Evolutionary conservation across 1,140 invertebrate genomes (phyloP), one percentile per base, ranked within the genome.

Genomic region (Halotydeus destructor): DNA sequence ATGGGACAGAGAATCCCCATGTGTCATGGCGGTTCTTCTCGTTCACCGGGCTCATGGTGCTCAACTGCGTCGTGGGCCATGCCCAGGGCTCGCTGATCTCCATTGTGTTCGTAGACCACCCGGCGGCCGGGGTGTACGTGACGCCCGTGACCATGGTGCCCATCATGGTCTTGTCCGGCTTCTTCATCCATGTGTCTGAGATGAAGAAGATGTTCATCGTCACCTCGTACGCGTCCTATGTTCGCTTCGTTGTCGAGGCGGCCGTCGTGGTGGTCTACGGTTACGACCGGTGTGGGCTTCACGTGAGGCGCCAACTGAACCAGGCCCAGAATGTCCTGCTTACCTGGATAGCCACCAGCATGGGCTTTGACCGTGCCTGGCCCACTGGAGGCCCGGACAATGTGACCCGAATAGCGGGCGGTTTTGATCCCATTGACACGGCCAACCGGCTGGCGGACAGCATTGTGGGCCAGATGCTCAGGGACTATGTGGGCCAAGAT

Each of bases 131-230:
- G 0, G 83, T 91, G 27, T 93, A 88, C 56, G 67, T 91, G 21
- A 85, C 83, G 2, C 86, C 85, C 22, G 80, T 91, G 9, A 21
- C 76, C 76, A 30, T 77, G 80, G 23, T 88, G 86, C 46, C 86
- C 82, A 12, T 89, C 19, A 70, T 91, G 22, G 64, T 93, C 14
- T 93, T 67, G 49, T 61, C 59, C 47, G 86, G 85, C 6, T 91
- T 91, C 66, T 93, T 93, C 63, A 79, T 89, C 18, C 85, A 81
- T 54, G 78, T 89, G 56, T 74, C 83, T 50, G 81, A 82, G n/a
- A 83, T 93, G 53, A 85, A 84, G 6, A 63, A 67, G 16, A 91
- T 89, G 54, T 61, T 93, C 11, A 72, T 74, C 47, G 86, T 83
- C 75, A 63, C 93, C 9, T 76, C 84, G 3, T 89, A 88, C 61